A percentile compares a stretch with the other conserved stretches of the same genome.
Evolutionary conservation across 2,113 vertebrate species (phyloP).

Genomic region (Calyptomena viridis): DNA sequence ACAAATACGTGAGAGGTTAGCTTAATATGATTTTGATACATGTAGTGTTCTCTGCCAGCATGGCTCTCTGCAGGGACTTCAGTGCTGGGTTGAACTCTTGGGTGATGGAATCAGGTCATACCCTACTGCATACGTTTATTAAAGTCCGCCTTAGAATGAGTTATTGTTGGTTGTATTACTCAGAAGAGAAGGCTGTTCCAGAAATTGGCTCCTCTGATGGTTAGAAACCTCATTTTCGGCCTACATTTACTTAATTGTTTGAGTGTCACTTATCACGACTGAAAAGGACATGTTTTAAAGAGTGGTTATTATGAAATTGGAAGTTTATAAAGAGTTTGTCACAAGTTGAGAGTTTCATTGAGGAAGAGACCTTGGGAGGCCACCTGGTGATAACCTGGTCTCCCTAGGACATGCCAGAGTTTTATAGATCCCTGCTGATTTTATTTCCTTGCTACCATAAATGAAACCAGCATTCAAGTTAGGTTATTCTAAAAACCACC

Average conservation of each 20-base stretch:
- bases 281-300: background rate
- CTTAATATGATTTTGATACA: background rate
- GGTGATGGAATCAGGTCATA: background rate
- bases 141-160: background rate
- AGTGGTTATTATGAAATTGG: background rate
- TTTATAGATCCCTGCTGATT: background rate
- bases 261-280: background rate
- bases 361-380: background rate
- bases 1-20: background rate
- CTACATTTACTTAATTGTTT: background rate
- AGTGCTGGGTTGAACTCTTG: background rate
- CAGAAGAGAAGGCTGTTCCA: background rate
- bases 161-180: background rate
- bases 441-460: background rate
- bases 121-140: background rate
- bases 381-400: background rate
- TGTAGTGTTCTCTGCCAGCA: background rate
- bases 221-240: background rate
- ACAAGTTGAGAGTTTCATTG: background rate
- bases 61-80: background rate
- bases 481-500: background rate
- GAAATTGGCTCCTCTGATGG: background rate
- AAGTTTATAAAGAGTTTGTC: background rate
- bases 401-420: background rate
- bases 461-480: background rate